Conservation (phyloP, 2,888 invertebrate species). For the Ochlodes sylvanus region DNA sequence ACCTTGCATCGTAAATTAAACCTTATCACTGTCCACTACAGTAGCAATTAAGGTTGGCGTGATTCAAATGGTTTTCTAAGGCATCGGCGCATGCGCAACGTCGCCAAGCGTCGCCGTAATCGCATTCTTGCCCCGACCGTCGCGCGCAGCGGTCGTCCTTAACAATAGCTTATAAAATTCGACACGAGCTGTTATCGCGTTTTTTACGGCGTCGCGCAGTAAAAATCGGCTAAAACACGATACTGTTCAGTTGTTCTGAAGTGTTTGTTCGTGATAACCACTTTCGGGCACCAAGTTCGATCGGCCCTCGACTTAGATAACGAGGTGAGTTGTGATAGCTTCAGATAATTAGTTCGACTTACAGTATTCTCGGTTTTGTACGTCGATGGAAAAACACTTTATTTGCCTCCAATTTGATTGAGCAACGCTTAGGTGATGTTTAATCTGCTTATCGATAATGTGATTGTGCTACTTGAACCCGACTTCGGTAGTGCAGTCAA, state of each 20-base stretch:
- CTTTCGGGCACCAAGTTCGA: slow-evolving; percentile 67
- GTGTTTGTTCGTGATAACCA: slow-evolving; percentile 73
- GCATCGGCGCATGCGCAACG: slow-evolving; percentile 62
- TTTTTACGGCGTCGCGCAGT: slow-evolving; percentile 55
- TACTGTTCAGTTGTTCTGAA: slow-evolving; percentile 48
- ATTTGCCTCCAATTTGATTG: slow-evolving; percentile 25
- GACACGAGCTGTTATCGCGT: slow-evolving; percentile 53
- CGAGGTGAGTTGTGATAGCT: slow-evolving; percentile 80
- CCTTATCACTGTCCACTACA: background rate
- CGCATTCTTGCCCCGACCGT: slow-evolving; percentile 65
- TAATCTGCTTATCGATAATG: slow-evolving; percentile 1
- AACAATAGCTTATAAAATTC: slow-evolving; percentile 33
- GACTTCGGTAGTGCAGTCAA: too few relatives aligned
- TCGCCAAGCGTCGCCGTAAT: slow-evolving; percentile 54
- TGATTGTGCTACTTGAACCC: background rate
- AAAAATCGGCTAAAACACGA: slow-evolving; percentile 57
- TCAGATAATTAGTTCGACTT: slow-evolving; percentile 73
- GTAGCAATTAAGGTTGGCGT: slow-evolving; percentile 6
- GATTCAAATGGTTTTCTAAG: slow-evolving; percentile 27
- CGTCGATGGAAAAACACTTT: slow-evolving; percentile 15
- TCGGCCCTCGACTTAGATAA: slow-evolving; percentile 75
- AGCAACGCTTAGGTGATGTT: background rate
- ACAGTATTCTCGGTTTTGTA: slow-evolving; percentile 40
- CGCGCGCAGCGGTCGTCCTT: slow-evolving; percentile 58
- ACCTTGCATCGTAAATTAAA: slow-evolving; percentile 6